Evolutionary conservation across 2,888 invertebrate species (phyloP), one percentile per base, ranked within the genome.

Genomic region (Lampropteryx suffumata): DNA sequence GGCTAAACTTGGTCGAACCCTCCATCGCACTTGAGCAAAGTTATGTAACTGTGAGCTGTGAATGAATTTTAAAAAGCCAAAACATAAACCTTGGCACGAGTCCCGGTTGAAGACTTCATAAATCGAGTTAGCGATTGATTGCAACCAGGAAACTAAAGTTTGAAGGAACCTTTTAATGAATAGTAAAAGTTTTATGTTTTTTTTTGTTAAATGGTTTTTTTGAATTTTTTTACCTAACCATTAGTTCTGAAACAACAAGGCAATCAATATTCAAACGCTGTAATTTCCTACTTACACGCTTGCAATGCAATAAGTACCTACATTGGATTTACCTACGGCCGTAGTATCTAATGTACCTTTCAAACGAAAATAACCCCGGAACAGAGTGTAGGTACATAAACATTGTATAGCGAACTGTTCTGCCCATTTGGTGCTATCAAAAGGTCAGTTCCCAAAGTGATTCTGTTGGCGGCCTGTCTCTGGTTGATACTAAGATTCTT

Each of bases 311-410:
- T n/a, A n/a, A n/a, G n/a, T n/a, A n/a, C n/a, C n/a, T n/a, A 7
- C 33, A 34, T 34, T 40, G 8, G 12, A 33, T 43, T 34, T 29
- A n/a, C n/a, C n/a, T n/a, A 40, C 21, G n/a, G 8, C 28, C 14
- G 39, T 14, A 13, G 17, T n/a, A 21, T 30, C 11, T 24, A 42
- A 9, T 26, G 12, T 64, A 24, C 24, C 24, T 24, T 24, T 59
- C 64, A 63, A 39, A 50, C 59, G 27, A 65, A 68, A 68, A 68
- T 68, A 68, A 60, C 57, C 51, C 36, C 48, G 46, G 54, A 40
- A 35, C 48, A 30, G 50, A 51, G 45, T 45, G 58, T 60, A 67
- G 64, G 65, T 61, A n/a, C n/a, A n/a, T n/a, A n/a, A 64, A 50
- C 24, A 24, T 24, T 24, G 24, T 55, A 49, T 14, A 42, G 28